Evolutionary conservation across 2,888 invertebrate genomes (phyloP).

Genomic region (Lampropteryx suffumata): DNA sequence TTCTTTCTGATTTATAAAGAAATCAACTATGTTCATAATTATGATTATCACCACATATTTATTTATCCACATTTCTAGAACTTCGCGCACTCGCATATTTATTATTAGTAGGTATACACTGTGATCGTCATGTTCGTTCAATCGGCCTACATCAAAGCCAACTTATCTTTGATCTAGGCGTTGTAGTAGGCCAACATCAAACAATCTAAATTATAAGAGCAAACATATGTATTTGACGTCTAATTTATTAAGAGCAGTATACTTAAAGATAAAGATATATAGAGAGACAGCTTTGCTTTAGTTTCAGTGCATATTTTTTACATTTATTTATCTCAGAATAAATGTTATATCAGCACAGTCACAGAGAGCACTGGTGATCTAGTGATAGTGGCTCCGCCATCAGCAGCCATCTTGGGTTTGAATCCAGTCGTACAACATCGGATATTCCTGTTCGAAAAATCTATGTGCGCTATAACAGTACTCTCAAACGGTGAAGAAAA

Average conservation of each 20-base stretch:
- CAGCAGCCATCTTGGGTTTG: too few relatives aligned
- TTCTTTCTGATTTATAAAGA: background rate
- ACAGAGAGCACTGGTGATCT: too few relatives aligned
- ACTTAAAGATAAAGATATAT: constrained; percentile 1
- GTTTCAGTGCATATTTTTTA: background rate
- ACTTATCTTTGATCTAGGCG: constrained; percentile 68
- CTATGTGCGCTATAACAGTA: too few relatives aligned
- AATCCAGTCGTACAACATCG: too few relatives aligned
- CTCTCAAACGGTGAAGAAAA: too few relatives aligned
- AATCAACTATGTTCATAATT: background rate
- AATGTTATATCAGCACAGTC: too few relatives aligned
- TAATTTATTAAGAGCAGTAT: constrained; percentile 26
- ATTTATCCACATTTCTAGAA: constrained; percentile 10
- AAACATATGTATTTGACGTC: constrained; percentile 35
- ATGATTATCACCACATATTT: background rate
- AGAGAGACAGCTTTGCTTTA: background rate
- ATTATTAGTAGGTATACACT: constrained; percentile 42
- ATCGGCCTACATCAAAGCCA: constrained; percentile 61
- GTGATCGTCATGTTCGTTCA: constrained; percentile 59
- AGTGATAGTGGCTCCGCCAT: too few relatives aligned
- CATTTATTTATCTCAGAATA: too few relatives aligned
- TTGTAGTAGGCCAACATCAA: constrained; percentile 41
- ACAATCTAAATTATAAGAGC: constrained; percentile 26
- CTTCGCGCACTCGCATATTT: constrained; percentile 17
- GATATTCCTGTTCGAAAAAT: too few relatives aligned